A percentile compares a stretch with the other conserved stretches of the same genome.
These are phyloP conservation scores for Nasonia oneida DNA, from an alignment of 2,888 invertebrate species.

Conservation along the genomic window DNA sequence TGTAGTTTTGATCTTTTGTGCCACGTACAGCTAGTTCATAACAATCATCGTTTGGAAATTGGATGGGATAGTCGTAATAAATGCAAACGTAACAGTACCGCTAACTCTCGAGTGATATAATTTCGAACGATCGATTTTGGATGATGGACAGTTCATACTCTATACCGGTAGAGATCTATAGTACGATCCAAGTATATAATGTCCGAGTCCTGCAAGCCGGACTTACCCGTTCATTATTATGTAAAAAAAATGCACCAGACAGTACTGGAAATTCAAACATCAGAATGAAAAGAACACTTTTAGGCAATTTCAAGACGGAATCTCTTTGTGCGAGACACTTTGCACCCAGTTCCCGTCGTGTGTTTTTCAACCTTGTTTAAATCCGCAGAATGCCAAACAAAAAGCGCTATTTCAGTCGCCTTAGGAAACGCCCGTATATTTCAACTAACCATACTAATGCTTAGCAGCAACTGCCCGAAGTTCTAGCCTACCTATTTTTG, in stretches of 20 bases:
- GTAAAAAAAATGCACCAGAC: not conserved
- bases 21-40: not conserved
- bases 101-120: constrained; percentile 40
- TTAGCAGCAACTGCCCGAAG: not conserved
- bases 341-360: not conserved
- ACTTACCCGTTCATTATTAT: not conserved
- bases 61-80: not conserved
- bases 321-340: not conserved
- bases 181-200: not conserved
- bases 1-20: not conserved
- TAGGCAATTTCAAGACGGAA: not conserved
- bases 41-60: constrained; percentile 1
- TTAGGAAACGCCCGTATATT: constrained; percentile 1
- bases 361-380: constrained; percentile 16
- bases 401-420: constrained; percentile 31
- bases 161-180: not conserved
- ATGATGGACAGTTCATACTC: not conserved
- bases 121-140: not conserved
- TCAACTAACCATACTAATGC: not conserved
- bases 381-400: constrained; percentile 38
- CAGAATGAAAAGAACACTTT: not conserved
- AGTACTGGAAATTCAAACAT: not conserved
- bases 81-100: not conserved
- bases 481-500: no score
- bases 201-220: not conserved